These are phyloP conservation scores for Heteronetta atricapilla DNA, from an alignment of 2,113 vertebrate genomes.

Conservation along the genomic window DNA sequence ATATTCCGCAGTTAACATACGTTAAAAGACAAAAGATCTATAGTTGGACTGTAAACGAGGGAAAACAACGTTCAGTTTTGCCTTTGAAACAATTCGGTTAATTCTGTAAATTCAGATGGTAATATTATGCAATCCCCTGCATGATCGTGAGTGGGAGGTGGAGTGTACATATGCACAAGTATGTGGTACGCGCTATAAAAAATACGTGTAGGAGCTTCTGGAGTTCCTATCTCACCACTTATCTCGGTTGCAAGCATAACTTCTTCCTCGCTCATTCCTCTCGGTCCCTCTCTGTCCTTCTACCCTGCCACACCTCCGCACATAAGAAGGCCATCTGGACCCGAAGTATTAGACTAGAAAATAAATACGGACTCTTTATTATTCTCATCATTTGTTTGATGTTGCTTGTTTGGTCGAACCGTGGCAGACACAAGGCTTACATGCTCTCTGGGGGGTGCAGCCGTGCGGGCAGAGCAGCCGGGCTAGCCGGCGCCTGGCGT, in stretches of 20 bases:
- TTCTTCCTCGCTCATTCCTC: background rate
- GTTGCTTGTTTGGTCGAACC: background rate
- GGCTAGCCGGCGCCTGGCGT: background rate
- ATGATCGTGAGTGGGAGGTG: background rate
- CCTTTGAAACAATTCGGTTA: background rate
- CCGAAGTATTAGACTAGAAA: background rate
- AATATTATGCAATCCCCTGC: slow-evolving; percentile 1
- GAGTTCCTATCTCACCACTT: background rate
- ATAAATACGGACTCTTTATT: background rate
- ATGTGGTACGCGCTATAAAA: background rate
- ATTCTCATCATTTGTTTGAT: background rate
- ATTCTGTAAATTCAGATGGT: slow-evolving; percentile 27
- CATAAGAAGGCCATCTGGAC: background rate
- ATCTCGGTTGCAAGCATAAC: background rate
- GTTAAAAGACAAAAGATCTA: background rate
- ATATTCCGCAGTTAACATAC: background rate
- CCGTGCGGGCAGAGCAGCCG: fast-evolving
- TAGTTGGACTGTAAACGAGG: background rate
- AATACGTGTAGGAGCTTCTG: background rate
- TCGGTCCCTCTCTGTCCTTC: background rate
- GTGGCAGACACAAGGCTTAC: background rate
- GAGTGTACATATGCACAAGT: background rate
- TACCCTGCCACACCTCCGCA: background rate
- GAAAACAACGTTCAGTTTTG: background rate
- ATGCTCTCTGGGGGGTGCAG: background rate